Percentiles rank a stretch among this genome's conserved stretches.
phyloP scores from a whole-genome alignment of 2,797 vertebrate genomes.

The Ptychobarbus kaznakovi region DNA sequence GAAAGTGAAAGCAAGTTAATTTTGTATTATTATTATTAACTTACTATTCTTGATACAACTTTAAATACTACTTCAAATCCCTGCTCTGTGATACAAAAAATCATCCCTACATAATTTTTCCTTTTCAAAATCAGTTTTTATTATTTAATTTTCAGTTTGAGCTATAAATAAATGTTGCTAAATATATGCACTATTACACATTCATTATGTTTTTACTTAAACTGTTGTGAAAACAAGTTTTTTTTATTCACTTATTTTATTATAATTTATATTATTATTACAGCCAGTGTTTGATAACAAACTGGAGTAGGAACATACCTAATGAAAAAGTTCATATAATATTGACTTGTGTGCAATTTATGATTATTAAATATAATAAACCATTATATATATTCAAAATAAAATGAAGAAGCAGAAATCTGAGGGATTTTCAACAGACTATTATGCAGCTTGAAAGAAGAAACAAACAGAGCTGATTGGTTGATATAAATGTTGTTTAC shows the following conservation, averaged over 20 bases:
- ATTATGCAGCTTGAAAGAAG: neutral
- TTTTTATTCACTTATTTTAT: too few relatives aligned
- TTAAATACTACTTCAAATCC: neutral
- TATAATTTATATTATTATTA: too few relatives aligned
- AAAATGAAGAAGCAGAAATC: too few relatives aligned
- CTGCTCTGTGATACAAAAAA: too few relatives aligned
- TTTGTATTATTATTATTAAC: neutral
- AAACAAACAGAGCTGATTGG: neutral
- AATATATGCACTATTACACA: neutral
- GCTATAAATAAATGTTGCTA: neutral
- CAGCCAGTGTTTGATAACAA: too few relatives aligned
- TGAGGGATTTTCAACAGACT: neutral
- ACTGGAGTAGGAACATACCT: neutral
- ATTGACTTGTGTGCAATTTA: neutral
- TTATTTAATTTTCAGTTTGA: too few relatives aligned
- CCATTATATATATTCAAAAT: neutral
- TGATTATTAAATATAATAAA: too few relatives aligned
- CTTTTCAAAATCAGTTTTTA: too few relatives aligned
- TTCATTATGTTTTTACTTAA: neutral
- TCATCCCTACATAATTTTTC: too few relatives aligned
- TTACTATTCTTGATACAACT: neutral
- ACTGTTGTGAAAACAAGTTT: too few relatives aligned
- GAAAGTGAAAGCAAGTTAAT: too few relatives aligned
- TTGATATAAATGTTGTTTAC: neutral
- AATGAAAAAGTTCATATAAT: neutral